A percentile compares a stretch with the other conserved stretches of the same genome.
Conservation (phyloP, 2,113 vertebrate genomes). For the Myrmecophaga tridactyla region DNA sequence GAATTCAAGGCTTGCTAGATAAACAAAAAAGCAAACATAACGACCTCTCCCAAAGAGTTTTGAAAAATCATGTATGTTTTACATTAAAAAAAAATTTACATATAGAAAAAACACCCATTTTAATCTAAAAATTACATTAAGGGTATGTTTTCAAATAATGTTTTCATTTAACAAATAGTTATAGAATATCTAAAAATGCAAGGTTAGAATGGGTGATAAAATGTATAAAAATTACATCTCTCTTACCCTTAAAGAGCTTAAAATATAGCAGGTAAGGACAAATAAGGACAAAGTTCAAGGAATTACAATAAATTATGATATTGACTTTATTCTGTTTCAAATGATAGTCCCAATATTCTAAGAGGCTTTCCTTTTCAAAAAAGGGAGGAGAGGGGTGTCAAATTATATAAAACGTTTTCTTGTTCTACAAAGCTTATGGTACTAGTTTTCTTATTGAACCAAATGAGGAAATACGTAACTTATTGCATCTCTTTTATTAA, state of each 20-base stretch:
- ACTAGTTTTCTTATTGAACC: background rate
- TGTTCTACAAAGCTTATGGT: background rate
- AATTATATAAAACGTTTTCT: background rate
- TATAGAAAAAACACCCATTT: background rate
- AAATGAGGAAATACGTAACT: background rate
- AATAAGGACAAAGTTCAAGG: background rate
- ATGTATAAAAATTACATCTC: background rate
- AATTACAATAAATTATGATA: background rate
- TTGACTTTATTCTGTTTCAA: background rate
- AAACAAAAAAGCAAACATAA: background rate
- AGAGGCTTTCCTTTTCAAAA: background rate
- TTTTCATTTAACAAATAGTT: background rate
- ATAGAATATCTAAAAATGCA: background rate
- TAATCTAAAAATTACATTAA: background rate
- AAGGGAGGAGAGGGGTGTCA: background rate
- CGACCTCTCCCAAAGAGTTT: too few species aligned
- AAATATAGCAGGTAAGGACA: background rate
- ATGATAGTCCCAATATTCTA: background rate
- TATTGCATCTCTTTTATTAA: background rate
- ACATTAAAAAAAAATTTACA: background rate
- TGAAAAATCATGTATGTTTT: background rate
- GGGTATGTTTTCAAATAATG: background rate
- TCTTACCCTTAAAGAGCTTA: background rate
- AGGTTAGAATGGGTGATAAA: background rate
- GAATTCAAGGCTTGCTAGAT: background rate